phyloP scores from a whole-genome alignment of 1,140 invertebrate genomes.

The Macrobrachium nipponense region DNA sequence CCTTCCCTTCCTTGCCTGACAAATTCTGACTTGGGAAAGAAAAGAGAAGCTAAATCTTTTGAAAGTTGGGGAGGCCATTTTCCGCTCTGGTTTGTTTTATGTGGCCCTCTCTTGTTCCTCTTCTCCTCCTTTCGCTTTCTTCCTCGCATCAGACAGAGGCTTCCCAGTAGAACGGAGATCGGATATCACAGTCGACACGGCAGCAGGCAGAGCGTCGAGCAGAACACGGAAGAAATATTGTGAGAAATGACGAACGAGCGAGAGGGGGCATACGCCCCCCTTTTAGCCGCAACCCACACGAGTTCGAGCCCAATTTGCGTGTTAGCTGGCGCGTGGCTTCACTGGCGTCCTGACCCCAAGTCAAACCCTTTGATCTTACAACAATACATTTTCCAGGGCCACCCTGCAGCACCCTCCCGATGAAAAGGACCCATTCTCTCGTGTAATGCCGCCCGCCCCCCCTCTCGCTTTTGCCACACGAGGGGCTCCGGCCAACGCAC shows the following conservation, averaged over 20 bases:
- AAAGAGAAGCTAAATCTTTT: slow-evolving; percentile 47
- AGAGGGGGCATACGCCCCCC: slow-evolving; percentile 7
- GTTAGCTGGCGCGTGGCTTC: slow-evolving; percentile 45
- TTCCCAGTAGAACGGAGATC: background rate
- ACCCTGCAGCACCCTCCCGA: background rate
- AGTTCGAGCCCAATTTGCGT: slow-evolving; percentile 48
- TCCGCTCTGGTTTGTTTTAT: slow-evolving; percentile 39
- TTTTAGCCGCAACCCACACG: slow-evolving; percentile 11
- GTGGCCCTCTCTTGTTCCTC: slow-evolving; percentile 24
- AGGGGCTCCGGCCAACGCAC: background rate
- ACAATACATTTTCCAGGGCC: background rate
- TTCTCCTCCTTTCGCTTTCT: no score
- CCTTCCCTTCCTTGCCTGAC: slow-evolving; percentile 47
- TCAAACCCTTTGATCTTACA: slow-evolving; percentile 30
- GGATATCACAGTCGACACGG: slow-evolving; percentile 2
- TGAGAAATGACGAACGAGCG: background rate
- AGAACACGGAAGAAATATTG: slow-evolving; percentile 3
- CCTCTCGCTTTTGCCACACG: background rate
- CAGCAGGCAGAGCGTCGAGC: background rate
- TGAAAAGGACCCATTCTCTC: background rate
- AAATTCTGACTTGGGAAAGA: slow-evolving; percentile 45
- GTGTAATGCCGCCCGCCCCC: background rate
- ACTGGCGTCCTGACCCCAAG: background rate
- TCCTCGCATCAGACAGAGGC: no score
- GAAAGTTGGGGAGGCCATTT: slow-evolving; percentile 42